These are phyloP conservation scores for Paradisaea rubra DNA, from an alignment of 2,113 vertebrate genomes.

Conservation along the genomic window DNA sequence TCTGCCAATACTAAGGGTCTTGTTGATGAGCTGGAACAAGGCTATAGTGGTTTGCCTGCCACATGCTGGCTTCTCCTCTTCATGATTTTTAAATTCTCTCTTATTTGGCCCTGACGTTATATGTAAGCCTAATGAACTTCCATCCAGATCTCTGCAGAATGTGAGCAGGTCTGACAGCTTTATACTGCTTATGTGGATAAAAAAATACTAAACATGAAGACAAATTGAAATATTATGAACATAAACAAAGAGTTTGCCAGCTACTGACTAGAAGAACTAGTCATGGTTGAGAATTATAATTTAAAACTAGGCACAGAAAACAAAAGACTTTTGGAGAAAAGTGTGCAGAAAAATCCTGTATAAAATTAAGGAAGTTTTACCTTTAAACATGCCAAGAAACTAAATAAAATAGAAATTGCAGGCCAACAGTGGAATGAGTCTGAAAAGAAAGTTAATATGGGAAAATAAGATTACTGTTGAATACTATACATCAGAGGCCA, in stretches of 20 bases:
- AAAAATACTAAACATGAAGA: constrained; percentile 7
- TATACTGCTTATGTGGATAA: background rate
- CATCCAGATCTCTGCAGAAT: background rate
- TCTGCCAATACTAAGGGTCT: background rate
- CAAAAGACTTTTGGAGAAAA: background rate
- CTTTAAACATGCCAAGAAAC: constrained; percentile 46
- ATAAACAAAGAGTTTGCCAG: constrained; percentile 19
- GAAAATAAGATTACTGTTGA: constrained; percentile 29
- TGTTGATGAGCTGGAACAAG: constrained; percentile 25
- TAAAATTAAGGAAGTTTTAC: constrained; percentile 24
- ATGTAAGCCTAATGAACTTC: background rate
- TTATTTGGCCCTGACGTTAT: background rate
- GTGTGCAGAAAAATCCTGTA: background rate
- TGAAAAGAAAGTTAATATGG: constrained; percentile 31
- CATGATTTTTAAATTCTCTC: background rate
- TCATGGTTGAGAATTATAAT: background rate
- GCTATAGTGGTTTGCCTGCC: background rate
- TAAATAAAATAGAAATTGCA: constrained; percentile 61
- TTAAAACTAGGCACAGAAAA: background rate
- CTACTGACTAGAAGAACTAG: background rate
- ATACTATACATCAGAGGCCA: background rate
- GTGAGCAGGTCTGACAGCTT: background rate
- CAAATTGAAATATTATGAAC: constrained; percentile 52
- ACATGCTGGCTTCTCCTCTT: background rate
- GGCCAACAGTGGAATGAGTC: constrained; percentile 1